phyloP scores from a whole-genome alignment of 2,797 vertebrate species.

The Falco concolor region DNA sequence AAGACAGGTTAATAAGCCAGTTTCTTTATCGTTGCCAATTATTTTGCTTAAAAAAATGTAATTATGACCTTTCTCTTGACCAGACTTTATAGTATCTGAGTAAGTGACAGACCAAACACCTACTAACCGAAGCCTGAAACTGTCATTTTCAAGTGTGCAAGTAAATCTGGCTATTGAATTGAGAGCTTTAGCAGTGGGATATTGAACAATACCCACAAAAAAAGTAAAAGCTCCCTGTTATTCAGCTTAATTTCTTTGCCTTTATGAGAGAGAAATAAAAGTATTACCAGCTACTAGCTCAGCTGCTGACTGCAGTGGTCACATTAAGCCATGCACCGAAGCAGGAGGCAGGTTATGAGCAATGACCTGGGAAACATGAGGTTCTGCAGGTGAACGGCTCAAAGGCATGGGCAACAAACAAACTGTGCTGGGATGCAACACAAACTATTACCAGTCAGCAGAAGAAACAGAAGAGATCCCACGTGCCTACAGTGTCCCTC shows the following conservation, averaged over 20 bases:
- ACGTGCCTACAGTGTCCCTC: fast-evolving
- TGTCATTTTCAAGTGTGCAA: background rate
- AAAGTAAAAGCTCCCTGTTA: background rate
- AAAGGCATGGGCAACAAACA: background rate
- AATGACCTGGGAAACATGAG: background rate
- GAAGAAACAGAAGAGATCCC: background rate
- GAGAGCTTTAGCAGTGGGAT: background rate
- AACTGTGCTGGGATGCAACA: background rate
- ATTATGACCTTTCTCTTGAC: background rate
- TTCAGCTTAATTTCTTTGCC: background rate
- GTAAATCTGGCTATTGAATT: background rate
- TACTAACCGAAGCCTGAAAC: background rate
- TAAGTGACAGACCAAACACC: background rate
- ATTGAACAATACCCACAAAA: background rate
- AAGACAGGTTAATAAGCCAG: background rate
- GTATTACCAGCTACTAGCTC: background rate
- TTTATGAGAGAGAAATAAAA: background rate
- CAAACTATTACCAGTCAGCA: background rate
- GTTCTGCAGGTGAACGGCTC: background rate
- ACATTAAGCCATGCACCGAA: background rate
- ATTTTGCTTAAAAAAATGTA: background rate
- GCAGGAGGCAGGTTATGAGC: background rate
- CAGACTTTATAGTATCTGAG: background rate
- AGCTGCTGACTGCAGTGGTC: background rate
- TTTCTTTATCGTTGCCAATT: background rate